Evolutionary conservation across 2,797 vertebrate species (phyloP).

Genomic region (Gallinago stenura): DNA sequence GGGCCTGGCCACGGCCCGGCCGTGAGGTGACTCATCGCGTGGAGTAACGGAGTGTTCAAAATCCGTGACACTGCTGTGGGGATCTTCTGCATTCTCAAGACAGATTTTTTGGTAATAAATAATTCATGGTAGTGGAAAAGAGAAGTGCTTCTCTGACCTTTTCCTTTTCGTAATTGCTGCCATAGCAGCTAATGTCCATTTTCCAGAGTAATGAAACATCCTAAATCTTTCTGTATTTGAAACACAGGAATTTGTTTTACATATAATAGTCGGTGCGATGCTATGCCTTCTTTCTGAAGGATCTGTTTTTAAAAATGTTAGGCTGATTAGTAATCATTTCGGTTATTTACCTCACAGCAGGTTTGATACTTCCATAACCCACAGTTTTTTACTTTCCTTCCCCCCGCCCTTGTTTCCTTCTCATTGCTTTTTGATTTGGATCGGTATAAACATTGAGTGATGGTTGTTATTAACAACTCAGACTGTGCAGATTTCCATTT

Average conservation of each 20-base stretch:
- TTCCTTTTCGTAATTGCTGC: background rate
- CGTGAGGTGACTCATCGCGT: background rate
- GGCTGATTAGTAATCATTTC: background rate
- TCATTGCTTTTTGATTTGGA: background rate
- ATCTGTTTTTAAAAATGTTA: background rate
- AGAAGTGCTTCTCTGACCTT: background rate
- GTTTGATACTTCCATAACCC: background rate
- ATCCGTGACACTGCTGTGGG: accelerated
- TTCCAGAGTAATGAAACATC: background rate
- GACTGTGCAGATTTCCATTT: background rate
- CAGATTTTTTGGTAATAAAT: background rate
- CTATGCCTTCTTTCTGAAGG: background rate
- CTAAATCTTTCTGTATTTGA: background rate
- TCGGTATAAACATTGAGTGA: background rate
- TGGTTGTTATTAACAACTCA: background rate
- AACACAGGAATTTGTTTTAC: background rate
- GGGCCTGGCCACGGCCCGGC: background rate
- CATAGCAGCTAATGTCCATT: background rate
- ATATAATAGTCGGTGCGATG: accelerated
- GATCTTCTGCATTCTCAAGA: background rate
- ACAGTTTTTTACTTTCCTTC: background rate
- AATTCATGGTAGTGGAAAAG: background rate
- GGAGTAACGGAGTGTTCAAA: accelerated
- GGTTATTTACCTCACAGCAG: background rate
- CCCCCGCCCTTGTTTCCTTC: background rate